phyloP scores from a whole-genome alignment of 2,113 vertebrate species.

The Vidua chalybeata region DNA sequence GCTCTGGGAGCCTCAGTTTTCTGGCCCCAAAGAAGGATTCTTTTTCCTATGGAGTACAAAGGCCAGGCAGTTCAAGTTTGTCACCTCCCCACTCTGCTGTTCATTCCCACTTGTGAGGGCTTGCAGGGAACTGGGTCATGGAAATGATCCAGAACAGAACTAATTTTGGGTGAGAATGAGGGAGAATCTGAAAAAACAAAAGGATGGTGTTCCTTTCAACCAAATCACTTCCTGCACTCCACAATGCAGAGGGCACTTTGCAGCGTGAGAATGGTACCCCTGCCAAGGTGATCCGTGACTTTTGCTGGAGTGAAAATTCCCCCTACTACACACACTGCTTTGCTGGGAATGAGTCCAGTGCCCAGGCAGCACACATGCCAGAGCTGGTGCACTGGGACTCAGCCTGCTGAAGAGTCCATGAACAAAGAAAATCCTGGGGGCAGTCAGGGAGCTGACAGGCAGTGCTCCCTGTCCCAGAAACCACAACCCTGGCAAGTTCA shows the following conservation, averaged over 20 bases:
- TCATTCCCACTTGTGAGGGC: not conserved
- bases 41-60: not conserved
- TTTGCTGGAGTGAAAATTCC: not conserved
- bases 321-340: not conserved
- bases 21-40: not conserved
- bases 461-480: not conserved
- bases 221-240: conserved; percentile 12
- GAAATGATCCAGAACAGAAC: conserved; percentile 42
- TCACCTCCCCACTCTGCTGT: not conserved
- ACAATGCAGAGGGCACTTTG: conserved; percentile 44
- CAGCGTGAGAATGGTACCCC: conserved; percentile 49
- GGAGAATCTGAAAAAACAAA: not conserved
- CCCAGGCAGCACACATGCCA: not conserved
- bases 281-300: conserved; percentile 25
- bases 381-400: not conserved
- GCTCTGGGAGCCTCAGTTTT: not conserved
- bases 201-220: conserved; percentile 20
- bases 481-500: not conserved
- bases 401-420: not conserved
- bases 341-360: not conserved
- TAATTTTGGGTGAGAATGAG: conserved; percentile 25
- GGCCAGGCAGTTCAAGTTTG: not conserved
- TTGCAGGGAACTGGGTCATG: conserved; percentile 52
- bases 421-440: not conserved
- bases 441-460: not conserved